These are phyloP conservation scores for Pogonus chalceus DNA, from an alignment of 1,140 invertebrate species.

Conservation along the genomic window DNA sequence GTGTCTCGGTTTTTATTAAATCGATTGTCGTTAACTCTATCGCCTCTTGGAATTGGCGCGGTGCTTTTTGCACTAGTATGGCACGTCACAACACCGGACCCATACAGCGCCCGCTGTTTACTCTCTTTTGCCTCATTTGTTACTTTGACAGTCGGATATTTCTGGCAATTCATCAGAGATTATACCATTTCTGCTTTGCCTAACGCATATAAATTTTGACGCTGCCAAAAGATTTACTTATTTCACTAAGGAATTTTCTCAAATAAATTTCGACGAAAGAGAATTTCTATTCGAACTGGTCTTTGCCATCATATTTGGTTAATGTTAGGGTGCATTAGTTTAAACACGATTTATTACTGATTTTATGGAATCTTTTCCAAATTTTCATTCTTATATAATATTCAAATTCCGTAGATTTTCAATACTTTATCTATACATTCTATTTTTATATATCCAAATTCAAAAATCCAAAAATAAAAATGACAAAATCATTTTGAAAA, in stretches of 20 bases:
- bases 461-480: too few species aligned
- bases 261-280: not conserved
- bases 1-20: not conserved
- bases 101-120: not conserved
- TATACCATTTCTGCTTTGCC: not conserved
- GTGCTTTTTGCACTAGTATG: not conserved
- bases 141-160: slow-evolving; percentile 7
- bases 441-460: too few species aligned
- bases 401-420: too few species aligned
- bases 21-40: not conserved
- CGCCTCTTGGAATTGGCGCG: not conserved
- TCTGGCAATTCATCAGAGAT: slow-evolving; percentile 6
- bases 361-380: too few species aligned
- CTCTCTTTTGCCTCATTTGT: slow-evolving; percentile 1
- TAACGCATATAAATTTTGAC: not conserved
- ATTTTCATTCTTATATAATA: too few species aligned
- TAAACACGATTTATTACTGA: too few species aligned
- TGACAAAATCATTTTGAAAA: too few species aligned
- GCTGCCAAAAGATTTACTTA: not conserved
- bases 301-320: too few species aligned
- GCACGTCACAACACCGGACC: not conserved
- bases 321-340: too few species aligned
- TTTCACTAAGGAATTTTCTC: not conserved
- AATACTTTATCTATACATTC: too few species aligned
- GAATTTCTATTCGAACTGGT: not conserved